Evolutionary conservation across 2,888 invertebrate genomes (phyloP), one percentile per base, ranked within the genome.

Genomic region (Gnatocerus cornutus): DNA sequence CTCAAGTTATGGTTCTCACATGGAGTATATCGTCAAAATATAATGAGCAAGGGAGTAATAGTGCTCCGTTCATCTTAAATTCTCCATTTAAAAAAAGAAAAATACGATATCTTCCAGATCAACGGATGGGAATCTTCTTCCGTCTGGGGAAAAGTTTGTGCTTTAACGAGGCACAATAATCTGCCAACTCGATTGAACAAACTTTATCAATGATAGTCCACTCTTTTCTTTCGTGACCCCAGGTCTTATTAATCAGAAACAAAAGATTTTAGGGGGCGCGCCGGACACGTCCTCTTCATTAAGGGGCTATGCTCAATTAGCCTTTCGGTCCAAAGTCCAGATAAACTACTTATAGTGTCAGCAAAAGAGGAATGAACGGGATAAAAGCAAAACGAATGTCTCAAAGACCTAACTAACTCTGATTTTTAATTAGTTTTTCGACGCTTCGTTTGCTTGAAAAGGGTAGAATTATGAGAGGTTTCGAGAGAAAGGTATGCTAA

Each of bases 311-410:
- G 75, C 50, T 66, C 74, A 76, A 76, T 76, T 76, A 75, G 74
- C 69, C 69, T 56, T 74, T 69, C 62, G 58, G 69, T 39, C 62
- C 58, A 63, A 21, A 21, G 65, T 69, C 68, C 70, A 64, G 75
- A 76, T 74, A 76, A 76, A 76, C 74, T 73, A 73, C 72, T 69
- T 65, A 71, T 52, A 66, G 68, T 74, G 75, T 74, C 75, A 76
- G 76, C 76, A 58, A 67, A 73, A 74, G 21, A 64, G 69, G 73
- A 58, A 37, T 39, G 59, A 43, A 64, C 30, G 29, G 21, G 45
- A 55, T 30, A 41, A 56, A 10, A 21, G 46, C 29, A 46, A 64
- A 50, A 10, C 14, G 16, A 46, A 59, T 21, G 4, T 21, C 21
- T 21, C 21, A 45, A n/a, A 30, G 30, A 46, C 8, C 30, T 45